Conservation (phyloP, 2,888 invertebrate species). For the Drosophila peninsularis region DNA sequence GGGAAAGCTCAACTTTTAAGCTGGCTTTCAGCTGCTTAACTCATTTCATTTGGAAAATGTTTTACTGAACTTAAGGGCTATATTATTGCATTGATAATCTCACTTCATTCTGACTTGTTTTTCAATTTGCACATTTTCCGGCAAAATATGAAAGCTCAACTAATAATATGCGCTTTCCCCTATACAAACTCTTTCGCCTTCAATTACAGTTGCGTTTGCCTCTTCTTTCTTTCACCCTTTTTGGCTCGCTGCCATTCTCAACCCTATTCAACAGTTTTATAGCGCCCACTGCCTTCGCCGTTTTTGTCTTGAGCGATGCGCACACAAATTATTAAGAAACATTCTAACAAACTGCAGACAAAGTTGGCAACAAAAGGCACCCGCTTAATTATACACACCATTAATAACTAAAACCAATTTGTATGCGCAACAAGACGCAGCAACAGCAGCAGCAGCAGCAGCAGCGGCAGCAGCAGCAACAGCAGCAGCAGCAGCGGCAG, state of each 20-base stretch:
- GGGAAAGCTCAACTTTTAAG: not conserved
- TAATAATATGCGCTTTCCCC: not conserved
- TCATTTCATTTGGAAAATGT: not conserved
- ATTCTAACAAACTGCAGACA: constrained; percentile 76
- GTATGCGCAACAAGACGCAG: constrained; percentile 68
- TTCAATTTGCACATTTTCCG: not conserved
- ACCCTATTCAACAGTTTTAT: constrained; percentile 3
- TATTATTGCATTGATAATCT: not conserved
- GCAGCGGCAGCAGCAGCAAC: constrained; percentile 15
- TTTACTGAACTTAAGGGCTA: too few relatives aligned
- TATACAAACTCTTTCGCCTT: not conserved
- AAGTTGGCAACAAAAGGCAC: constrained; percentile 76
- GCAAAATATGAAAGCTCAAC: not conserved
- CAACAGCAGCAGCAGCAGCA: constrained; percentile 1
- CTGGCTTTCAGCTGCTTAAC: not conserved
- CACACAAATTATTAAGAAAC: constrained; percentile 78
- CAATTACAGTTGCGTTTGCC: constrained; percentile 6
- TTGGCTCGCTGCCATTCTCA: not conserved
- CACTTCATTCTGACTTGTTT: not conserved
- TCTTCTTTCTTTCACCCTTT: not conserved
- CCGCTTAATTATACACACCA: constrained; percentile 77
- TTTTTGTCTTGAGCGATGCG: constrained; percentile 51
- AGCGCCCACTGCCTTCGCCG: not conserved
- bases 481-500: too few relatives aligned
- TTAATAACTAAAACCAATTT: constrained; percentile 78